Evolutionary conservation across 2,888 invertebrate species (phyloP).

Genomic region (Agonopterix arenella): DNA sequence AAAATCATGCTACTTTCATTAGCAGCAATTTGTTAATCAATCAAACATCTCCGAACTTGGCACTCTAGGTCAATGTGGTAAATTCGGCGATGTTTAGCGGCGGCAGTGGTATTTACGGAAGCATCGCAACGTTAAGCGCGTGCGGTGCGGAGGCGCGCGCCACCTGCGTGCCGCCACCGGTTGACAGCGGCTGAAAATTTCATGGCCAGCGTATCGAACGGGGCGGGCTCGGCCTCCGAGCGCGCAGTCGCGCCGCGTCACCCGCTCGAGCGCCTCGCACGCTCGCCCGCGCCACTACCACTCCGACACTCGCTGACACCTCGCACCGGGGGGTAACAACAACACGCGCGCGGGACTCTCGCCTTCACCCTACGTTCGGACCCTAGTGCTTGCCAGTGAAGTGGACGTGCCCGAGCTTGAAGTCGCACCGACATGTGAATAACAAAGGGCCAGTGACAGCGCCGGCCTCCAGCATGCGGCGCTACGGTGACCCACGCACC

Average conservation of each 20-base stretch:
- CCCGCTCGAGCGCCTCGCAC: conserved; percentile 39
- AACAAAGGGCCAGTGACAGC: conserved; percentile 38
- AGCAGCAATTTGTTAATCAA: neutral
- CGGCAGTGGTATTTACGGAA: neutral
- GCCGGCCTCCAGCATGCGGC: conserved; percentile 48
- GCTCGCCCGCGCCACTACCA: conserved; percentile 27
- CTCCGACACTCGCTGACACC: conserved; percentile 22
- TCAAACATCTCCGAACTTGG: no score
- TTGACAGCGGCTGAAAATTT: conserved; percentile 73
- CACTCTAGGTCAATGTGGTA: neutral
- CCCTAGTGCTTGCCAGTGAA: conserved; percentile 38
- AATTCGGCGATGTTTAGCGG: neutral
- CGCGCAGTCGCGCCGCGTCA: conserved; percentile 62
- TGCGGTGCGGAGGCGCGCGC: conserved; percentile 25
- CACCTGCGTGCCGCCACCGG: conserved; percentile 48
- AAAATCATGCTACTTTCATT: no score
- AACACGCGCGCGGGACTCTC: neutral
- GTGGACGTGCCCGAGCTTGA: conserved; percentile 29
- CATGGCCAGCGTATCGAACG: conserved; percentile 74
- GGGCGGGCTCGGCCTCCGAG: conserved; percentile 32
- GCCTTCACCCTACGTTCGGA: conserved; percentile 21
- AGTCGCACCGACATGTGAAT: conserved; percentile 42
- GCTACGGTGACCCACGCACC: conserved; percentile 44
- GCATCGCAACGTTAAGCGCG: conserved; percentile 4
- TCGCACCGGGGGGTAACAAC: conserved; percentile 14